phyloP scores from a whole-genome alignment of 2,888 invertebrate genomes.

The Cephonodes hylas region DNA sequence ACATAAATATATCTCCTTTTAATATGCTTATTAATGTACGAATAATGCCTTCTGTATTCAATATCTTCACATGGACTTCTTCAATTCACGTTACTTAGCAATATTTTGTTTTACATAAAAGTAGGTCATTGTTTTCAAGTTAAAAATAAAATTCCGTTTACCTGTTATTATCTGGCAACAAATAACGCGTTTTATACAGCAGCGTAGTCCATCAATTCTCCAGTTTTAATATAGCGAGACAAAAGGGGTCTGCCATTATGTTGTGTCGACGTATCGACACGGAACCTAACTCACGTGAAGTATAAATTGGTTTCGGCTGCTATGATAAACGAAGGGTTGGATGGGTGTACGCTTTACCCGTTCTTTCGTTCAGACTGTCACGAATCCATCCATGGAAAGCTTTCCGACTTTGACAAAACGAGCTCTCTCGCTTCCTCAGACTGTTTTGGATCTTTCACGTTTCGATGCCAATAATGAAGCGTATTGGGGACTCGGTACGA shows the following conservation, averaged over 20 bases:
- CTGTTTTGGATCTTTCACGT: background rate
- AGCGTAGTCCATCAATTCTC: conserved; percentile 34
- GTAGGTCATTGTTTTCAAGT: background rate
- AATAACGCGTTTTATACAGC: background rate
- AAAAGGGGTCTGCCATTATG: conserved; percentile 30
- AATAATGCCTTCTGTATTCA: no score
- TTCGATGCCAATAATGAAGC: background rate
- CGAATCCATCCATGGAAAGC: background rate
- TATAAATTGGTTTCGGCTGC: conserved; percentile 13
- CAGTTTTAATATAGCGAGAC: conserved; percentile 39
- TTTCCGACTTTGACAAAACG: background rate
- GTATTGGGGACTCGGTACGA: background rate
- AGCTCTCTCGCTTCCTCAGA: background rate
- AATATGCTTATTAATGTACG: no score
- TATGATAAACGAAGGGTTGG: conserved; percentile 9
- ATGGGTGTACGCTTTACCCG: background rate
- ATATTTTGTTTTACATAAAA: no score
- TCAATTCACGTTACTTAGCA: no score
- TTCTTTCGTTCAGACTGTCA: background rate
- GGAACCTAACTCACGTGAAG: conserved; percentile 13
- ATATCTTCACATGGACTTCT: no score
- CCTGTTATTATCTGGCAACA: background rate
- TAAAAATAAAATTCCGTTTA: background rate
- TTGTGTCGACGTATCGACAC: conserved; percentile 22
- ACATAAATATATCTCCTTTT: no score